Conservation (phyloP, 2,888 invertebrate species). For the Erynnis tages region DNA sequence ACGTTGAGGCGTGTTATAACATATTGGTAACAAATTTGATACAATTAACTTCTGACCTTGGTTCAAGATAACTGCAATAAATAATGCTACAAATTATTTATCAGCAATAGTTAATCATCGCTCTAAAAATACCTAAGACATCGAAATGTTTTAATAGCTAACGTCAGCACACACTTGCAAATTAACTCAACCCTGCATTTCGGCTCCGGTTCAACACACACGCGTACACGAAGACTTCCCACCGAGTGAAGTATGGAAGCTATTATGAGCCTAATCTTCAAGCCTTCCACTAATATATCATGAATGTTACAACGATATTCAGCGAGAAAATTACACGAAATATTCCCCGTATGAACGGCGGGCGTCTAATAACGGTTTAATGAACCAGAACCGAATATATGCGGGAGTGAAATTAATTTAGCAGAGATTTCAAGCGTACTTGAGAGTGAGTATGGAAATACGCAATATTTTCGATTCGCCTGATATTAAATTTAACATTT, state of each 20-base stretch:
- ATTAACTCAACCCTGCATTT: neutral
- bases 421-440: slow-evolving; percentile 11
- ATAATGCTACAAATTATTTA: too few relatives aligned
- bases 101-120: too few relatives aligned
- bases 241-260: slow-evolving; percentile 61
- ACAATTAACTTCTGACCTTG: too few relatives aligned
- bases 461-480: slow-evolving; percentile 1
- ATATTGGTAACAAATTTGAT: too few relatives aligned
- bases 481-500: slow-evolving; percentile 19
- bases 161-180: neutral
- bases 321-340: slow-evolving; percentile 47
- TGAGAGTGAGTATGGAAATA: slow-evolving; percentile 13
- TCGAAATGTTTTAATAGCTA: too few relatives aligned
- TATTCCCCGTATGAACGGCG: slow-evolving; percentile 49
- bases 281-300: slow-evolving; percentile 69
- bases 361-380: slow-evolving; percentile 32
- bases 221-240: slow-evolving; percentile 33
- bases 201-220: neutral
- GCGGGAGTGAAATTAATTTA: slow-evolving; percentile 22
- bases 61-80: too few relatives aligned
- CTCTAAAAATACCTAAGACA: too few relatives aligned
- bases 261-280: slow-evolving; percentile 69
- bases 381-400: slow-evolving; percentile 47
- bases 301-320: slow-evolving; percentile 46
- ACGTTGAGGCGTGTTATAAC: too few relatives aligned